Evolutionary conservation across 2,797 vertebrate genomes (phyloP).

Genomic region (Odontamblyopus rebecca): DNA sequence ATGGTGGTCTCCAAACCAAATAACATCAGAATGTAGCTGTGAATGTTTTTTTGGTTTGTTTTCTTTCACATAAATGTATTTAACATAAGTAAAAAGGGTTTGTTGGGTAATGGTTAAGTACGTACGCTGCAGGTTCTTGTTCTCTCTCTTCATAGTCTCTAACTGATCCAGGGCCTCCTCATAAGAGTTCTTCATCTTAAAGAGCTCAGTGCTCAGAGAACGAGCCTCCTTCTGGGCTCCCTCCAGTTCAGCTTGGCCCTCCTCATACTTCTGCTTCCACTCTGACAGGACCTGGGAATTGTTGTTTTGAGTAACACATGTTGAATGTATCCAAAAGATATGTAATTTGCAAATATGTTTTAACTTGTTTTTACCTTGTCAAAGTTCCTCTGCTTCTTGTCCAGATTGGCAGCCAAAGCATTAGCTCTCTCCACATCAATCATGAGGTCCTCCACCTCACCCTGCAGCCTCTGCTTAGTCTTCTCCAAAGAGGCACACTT

Average conservation of each 20-base stretch:
- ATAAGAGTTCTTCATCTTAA: conserved; percentile 56
- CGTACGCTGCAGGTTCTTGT: conserved; percentile 55
- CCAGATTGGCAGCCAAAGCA: conserved; percentile 74
- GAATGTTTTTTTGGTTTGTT: no score
- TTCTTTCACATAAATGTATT: no score
- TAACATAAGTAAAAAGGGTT: no score
- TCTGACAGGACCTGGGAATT: conserved; percentile 77
- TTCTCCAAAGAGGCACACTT: conserved; percentile 79
- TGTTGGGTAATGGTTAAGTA: background rate
- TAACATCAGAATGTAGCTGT: no score
- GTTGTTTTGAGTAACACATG: no score
- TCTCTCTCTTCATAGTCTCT: conserved; percentile 62
- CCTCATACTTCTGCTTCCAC: conserved; percentile 88
- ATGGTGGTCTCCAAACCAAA: no score
- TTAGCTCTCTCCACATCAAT: conserved; percentile 70
- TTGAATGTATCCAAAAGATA: no score
- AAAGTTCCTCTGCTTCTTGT: conserved; percentile 78
- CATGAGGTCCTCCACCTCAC: conserved; percentile 86
- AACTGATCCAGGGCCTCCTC: conserved; percentile 45
- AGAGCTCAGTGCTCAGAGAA: conserved; percentile 83
- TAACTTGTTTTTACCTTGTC: conserved; percentile 15
- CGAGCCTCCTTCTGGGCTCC: conserved; percentile 84
- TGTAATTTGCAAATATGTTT: background rate
- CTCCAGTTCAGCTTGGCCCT: conserved; percentile 84
- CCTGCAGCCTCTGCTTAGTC: conserved; percentile 82